Conservation (phyloP, 2,797 vertebrate species). For the Echiichthys vipera region DNA sequence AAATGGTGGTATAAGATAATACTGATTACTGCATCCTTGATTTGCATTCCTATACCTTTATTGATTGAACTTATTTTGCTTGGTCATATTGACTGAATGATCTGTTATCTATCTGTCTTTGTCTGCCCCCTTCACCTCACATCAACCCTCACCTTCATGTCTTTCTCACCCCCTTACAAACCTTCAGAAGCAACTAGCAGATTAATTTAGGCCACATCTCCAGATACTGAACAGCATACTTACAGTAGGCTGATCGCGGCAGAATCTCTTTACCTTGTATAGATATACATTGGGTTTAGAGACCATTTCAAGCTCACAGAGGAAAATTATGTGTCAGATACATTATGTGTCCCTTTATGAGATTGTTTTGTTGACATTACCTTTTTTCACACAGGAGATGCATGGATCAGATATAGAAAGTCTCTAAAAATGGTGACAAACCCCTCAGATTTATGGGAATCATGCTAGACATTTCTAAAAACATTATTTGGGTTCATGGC, state of each 20-base stretch:
- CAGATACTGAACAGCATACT: conserved; percentile 50
- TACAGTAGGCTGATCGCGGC: conserved; percentile 38
- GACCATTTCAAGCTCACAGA: conserved; percentile 45
- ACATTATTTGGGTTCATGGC: conserved; percentile 71
- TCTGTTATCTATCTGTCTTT: conserved; percentile 66
- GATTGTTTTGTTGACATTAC: conserved; percentile 37
- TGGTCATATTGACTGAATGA: conserved; percentile 77
- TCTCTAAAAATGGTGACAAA: conserved; percentile 60
- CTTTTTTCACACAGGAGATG: conserved; percentile 68
- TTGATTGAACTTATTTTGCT: conserved; percentile 74
- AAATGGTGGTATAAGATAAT: conserved; percentile 59
- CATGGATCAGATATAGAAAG: conserved; percentile 77
- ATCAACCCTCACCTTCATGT: conserved; percentile 45
- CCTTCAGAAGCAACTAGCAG: conserved; percentile 71
- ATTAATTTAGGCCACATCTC: conserved; percentile 53
- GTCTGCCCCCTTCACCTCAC: conserved; percentile 34
- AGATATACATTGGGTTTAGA: conserved; percentile 47
- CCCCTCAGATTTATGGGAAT: conserved; percentile 65
- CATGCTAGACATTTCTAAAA: conserved; percentile 67
- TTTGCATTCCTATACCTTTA: conserved; percentile 72
- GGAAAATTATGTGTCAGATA: conserved; percentile 50
- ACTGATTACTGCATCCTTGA: conserved; percentile 69
- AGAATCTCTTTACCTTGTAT: conserved; percentile 55
- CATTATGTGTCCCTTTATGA: conserved; percentile 52
- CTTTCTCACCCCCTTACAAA: conserved; percentile 50